phyloP scores from a whole-genome alignment of 2,888 invertebrate species.

The Lydus trimaculatus region DNA sequence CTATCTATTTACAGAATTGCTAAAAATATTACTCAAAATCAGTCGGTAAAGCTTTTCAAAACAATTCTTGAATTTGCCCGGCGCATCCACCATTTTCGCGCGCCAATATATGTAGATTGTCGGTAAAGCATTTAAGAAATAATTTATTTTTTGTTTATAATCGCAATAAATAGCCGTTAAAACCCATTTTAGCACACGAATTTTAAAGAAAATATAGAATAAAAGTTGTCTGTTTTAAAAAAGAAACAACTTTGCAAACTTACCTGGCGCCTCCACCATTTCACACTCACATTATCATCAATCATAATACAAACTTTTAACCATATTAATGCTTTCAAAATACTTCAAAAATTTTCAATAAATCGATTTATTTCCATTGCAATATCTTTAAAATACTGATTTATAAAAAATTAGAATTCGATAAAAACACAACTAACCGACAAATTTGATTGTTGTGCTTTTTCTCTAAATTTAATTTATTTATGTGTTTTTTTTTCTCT shows the following conservation, averaged over 20 bases:
- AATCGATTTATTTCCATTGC: neutral
- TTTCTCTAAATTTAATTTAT: neutral
- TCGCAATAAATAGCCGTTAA: no score
- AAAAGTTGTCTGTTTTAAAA: neutral
- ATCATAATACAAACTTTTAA: neutral
- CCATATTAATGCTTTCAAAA: neutral
- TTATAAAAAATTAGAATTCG: neutral
- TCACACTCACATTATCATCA: neutral
- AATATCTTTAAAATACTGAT: no score
- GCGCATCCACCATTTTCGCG: no score
- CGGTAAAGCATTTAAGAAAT: no score
- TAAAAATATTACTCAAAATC: no score
- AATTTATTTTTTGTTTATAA: no score
- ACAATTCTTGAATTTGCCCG: no score
- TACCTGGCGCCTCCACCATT: conserved; percentile 4
- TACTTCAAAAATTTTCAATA: neutral
- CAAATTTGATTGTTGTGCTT: neutral
- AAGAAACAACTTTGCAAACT: neutral
- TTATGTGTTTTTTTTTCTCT: neutral
- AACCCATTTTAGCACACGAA: no score
- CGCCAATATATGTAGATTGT: no score
- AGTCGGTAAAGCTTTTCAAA: no score
- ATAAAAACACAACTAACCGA: neutral
- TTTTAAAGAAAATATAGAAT: no score
- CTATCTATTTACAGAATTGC: no score